phyloP scores from a whole-genome alignment of 1,140 invertebrate species.

The Probaryconus sp. region DNA sequence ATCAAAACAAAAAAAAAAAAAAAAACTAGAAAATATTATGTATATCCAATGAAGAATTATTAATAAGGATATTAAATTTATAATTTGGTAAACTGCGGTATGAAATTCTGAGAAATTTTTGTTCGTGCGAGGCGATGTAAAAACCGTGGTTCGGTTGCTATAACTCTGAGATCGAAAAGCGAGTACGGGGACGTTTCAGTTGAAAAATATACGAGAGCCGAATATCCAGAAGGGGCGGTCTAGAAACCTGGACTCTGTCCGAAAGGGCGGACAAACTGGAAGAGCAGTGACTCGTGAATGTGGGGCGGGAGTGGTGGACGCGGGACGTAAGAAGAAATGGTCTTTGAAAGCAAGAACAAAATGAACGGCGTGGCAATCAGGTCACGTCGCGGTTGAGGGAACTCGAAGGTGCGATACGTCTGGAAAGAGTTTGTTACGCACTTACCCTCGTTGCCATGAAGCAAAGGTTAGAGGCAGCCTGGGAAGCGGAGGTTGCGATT shows the following conservation, averaged over 20 bases:
- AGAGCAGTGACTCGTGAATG: slow-evolving; percentile 11
- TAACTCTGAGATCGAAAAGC: slow-evolving; percentile 38
- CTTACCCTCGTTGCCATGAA: slow-evolving; percentile 73
- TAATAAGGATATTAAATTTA: too few species aligned
- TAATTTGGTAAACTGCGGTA: slow-evolving; percentile 24
- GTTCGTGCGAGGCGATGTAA: slow-evolving; percentile 19
- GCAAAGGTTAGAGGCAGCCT: slow-evolving; percentile 62
- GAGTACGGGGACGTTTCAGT: slow-evolving; percentile 18
- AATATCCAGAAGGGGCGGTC: slow-evolving; percentile 72
- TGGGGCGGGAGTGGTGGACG: slow-evolving; percentile 1
- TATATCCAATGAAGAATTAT: too few species aligned
- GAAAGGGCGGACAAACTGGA: slow-evolving; percentile 24
- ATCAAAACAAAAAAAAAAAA: too few species aligned
- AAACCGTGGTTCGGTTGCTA: slow-evolving; percentile 45
- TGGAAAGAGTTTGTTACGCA: slow-evolving; percentile 62
- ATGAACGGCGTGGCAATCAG: slow-evolving; percentile 50
- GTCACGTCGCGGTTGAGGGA: slow-evolving; percentile 54
- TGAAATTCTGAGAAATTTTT: slow-evolving; percentile 53
- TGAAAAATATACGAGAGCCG: slow-evolving; percentile 67
- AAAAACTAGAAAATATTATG: too few species aligned
- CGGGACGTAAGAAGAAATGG: slow-evolving; percentile 40
- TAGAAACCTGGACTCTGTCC: slow-evolving; percentile 61
- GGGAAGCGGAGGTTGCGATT: slow-evolving; percentile 58
- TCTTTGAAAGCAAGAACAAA: slow-evolving; percentile 51
- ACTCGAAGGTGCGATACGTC: slow-evolving; percentile 55